Conservation (phyloP, 2,113 vertebrate species). For the Paramisgurnus dabryanus region DNA sequence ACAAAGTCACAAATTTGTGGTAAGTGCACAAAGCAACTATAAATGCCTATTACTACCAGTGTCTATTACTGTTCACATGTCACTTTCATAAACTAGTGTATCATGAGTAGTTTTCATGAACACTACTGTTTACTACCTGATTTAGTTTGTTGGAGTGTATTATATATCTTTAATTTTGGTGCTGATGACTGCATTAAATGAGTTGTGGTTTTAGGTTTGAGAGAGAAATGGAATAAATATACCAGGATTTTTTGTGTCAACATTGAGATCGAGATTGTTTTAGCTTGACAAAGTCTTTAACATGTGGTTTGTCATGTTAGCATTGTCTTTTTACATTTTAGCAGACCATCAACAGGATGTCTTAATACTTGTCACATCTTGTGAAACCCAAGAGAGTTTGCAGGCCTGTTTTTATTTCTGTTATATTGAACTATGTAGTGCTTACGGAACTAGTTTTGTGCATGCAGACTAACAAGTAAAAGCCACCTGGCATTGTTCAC, state of each 20-base stretch:
- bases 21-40: neutral
- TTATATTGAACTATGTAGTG: constrained; percentile 31
- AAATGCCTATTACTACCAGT: neutral
- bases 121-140: neutral
- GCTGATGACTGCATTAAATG: constrained; percentile 17
- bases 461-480: constrained; percentile 39
- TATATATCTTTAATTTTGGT: constrained; percentile 14
- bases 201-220: constrained; percentile 9
- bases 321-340: constrained; percentile 24
- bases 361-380: constrained; percentile 17
- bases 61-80: neutral
- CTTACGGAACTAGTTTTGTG: constrained; percentile 33
- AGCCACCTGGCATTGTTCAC: constrained; percentile 29
- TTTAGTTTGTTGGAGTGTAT: constrained; percentile 20
- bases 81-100: neutral
- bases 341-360: neutral
- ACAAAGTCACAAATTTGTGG: neutral
- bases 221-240: neutral
- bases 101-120: neutral
- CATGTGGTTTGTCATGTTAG: constrained; percentile 8
- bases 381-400: constrained; percentile 7
- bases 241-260: neutral
- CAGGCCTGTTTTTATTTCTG: constrained; percentile 23
- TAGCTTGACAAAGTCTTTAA: neutral
- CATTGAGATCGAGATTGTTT: neutral